Evolutionary conservation across 2,888 invertebrate species (phyloP), one percentile per base, ranked within the genome.

Genomic region (Gisinianus flammeolus): DNA sequence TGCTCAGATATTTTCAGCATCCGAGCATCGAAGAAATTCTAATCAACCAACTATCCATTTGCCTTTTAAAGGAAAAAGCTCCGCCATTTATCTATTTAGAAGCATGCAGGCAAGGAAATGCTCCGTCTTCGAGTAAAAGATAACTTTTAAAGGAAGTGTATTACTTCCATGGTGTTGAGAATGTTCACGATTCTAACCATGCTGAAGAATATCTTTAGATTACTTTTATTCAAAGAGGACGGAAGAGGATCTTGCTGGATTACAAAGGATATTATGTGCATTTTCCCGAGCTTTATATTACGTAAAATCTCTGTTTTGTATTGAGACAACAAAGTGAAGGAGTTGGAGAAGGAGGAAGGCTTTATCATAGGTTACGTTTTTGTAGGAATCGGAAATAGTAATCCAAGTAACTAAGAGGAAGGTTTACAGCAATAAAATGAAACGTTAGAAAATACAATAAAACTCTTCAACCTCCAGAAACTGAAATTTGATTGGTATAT

Each of bases 51-150:
- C 44, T 69, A 70, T 44, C 52, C 70, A 71, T 71, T 54, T 56
- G 56, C 12, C 24, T 56, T 71, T 70, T 56, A 71, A 71, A 71
- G 26, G 35, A 30, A 71, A 56, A 71, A 71, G 71, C 71, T 56
- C 44, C 16, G 26, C 52, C 69, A 35, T 69, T 69, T 69, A 69
- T 69, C 69, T 69, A n/a, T 26, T 3, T 28, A 44, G 56, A 54
- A n/a, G 71, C 10, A 71, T 26, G 26, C 1, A 28, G 52, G 70
- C 44, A 26, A 71, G 71, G 71, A 71, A 71, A 71, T 71, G 71
- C 71, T 71, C 56, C 71, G 71, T 71, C 71, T 71, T 56, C 56
- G 28, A 54, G n/a, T 54, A 26, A 62, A 26, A 71, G 71, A 71
- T 54, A 71, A 56, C 28, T 12, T 22, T 62, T 62, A 26, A 26